These are phyloP conservation scores for Sebastes baramenuke DNA, from an alignment of 2,797 vertebrate genomes.

Conservation along the genomic window DNA sequence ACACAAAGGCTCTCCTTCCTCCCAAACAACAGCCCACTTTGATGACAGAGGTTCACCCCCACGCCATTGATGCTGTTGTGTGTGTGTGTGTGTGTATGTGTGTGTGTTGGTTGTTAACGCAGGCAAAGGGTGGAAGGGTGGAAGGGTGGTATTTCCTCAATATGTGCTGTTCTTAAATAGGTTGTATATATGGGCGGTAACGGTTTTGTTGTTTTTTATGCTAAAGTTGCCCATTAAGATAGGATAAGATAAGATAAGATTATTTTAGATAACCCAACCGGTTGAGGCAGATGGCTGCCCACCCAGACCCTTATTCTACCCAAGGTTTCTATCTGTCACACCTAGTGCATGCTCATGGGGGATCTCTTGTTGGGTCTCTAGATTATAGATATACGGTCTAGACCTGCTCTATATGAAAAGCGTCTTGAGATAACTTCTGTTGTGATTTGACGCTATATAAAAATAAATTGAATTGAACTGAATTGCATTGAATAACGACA, in stretches of 20 bases:
- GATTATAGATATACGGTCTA: too few relatives aligned
- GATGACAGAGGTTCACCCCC: constrained; percentile 54
- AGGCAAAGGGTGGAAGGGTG: constrained; percentile 43
- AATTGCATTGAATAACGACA: neutral
- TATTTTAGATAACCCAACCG: neutral
- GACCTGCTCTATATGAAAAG: too few relatives aligned
- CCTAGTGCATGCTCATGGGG: too few relatives aligned
- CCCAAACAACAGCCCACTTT: constrained; percentile 61
- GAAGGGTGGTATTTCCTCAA: constrained; percentile 45
- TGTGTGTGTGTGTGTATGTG: constrained; percentile 11
- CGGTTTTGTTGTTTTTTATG: constrained; percentile 6
- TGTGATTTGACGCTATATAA: too few relatives aligned
- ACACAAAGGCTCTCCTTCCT: constrained; percentile 41
- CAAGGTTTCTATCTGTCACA: too few relatives aligned
- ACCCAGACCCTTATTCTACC: too few relatives aligned
- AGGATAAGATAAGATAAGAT: too few relatives aligned
- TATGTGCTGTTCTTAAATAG: constrained; percentile 23
- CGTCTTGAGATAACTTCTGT: too few relatives aligned
- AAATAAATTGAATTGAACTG: too few relatives aligned
- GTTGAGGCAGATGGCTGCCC: too few relatives aligned
- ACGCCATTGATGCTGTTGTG: constrained; percentile 24
- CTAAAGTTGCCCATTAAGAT: neutral
- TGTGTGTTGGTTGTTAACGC: constrained; percentile 8
- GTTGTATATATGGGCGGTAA: neutral
- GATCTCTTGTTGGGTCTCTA: too few relatives aligned